Evolutionary conservation across 2,888 invertebrate genomes (phyloP), one percentile per base, ranked within the genome.

Genomic region (Adela reaumurella): DNA sequence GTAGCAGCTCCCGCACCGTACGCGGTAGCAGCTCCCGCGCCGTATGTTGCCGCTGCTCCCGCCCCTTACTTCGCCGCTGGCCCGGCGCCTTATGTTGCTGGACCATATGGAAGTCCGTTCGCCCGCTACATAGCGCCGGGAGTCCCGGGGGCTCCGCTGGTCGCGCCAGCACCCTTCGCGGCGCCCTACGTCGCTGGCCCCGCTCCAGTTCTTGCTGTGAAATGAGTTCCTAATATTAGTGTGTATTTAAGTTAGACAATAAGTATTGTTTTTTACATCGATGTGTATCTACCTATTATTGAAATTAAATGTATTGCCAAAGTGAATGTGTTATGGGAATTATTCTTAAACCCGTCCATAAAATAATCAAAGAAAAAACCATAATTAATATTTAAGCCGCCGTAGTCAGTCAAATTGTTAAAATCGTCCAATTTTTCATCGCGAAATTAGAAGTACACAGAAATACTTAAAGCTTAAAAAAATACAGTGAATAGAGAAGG

Each of bases 191-290:
- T 55, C 43, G 67, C 63, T n/a, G 62, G 67, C 2, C 64, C 74
- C 48, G 72, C 73, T 11, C 70, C 74, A 10, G 47, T 68, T 17
- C 55, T 71, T 47, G 70, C 73, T 51, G 59, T 49, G 66, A 52
- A 55, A 46, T 42, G 19, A 49, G 6, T 35, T 35, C 24, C 24
- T 24, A 6, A 5, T 5, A 6, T 8, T 35, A 35, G 35, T 14
- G 11, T 35, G 35, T 35, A 35, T 3, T 14, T 8, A 35, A 35
- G n/a, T n/a, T n/a, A n/a, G n/a, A n/a, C n/a, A n/a, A n/a, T n/a
- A n/a, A n/a, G n/a, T n/a, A n/a, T n/a, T n/a, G n/a, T n/a, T n/a
- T n/a, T n/a, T n/a, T n/a, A n/a, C n/a, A n/a, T n/a, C n/a, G n/a
- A n/a, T n/a, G n/a, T n/a, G n/a, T n/a, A n/a, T n/a, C n/a, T 14